phyloP scores from a whole-genome alignment of 2,888 invertebrate species.

The Lysandra bellargus region DNA sequence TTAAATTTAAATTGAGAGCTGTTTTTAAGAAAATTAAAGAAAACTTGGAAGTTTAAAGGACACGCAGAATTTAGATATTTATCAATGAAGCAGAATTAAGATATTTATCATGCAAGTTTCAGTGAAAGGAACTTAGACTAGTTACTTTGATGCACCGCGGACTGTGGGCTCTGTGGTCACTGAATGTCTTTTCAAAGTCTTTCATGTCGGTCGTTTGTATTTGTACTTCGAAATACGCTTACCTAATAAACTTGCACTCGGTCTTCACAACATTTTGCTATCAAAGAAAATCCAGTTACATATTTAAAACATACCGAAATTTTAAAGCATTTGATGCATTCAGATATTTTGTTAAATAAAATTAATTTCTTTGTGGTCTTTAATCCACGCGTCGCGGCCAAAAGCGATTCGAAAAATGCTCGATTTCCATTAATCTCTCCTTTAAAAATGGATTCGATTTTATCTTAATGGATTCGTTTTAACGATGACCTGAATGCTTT shows the following conservation, averaged over 20 bases:
- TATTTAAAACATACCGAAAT: slow-evolving; percentile 8
- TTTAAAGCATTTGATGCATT: neutral
- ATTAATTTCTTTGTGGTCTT: neutral
- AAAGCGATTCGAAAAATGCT: slow-evolving; percentile 17
- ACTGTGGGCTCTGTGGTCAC: slow-evolving; percentile 47
- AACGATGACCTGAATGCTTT: slow-evolving; percentile 29
- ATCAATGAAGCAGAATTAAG: slow-evolving; percentile 73
- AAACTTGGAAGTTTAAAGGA: neutral
- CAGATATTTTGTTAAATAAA: neutral
- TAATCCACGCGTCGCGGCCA: slow-evolving; percentile 9
- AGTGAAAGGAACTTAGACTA: slow-evolving; percentile 64
- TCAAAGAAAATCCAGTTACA: neutral
- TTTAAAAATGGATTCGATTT: slow-evolving; percentile 30
- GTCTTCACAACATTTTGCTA: neutral
- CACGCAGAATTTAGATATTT: slow-evolving; percentile 65
- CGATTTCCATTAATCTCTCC: slow-evolving; percentile 27
- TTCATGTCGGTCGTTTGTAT: slow-evolving; percentile 40
- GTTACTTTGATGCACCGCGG: slow-evolving; percentile 70
- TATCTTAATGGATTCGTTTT: slow-evolving; percentile 30
- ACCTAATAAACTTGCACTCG: neutral
- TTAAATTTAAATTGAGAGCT: neutral
- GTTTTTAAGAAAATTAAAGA: neutral
- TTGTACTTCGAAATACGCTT: neutral
- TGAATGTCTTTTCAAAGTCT: slow-evolving; percentile 59
- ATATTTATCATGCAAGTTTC: slow-evolving; percentile 73